A percentile compares a stretch with the other conserved stretches of the same genome.
These are phyloP conservation scores for Calcarius lapponicus DNA, from an alignment of 2,797 vertebrate species.

Conservation along the genomic window DNA sequence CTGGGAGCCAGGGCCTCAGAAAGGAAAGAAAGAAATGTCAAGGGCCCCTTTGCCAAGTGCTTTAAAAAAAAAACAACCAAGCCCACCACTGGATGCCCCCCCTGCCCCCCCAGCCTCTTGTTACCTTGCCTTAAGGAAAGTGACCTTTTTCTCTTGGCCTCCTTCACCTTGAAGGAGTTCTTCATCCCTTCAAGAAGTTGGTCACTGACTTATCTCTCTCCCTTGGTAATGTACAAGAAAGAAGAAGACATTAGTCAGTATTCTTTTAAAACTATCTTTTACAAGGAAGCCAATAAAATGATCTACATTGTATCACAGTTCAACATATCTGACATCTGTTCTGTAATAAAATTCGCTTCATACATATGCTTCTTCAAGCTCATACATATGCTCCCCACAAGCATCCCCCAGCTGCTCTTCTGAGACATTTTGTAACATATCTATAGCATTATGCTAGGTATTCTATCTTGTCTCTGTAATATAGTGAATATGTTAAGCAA, in stretches of 20 bases:
- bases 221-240: constrained; percentile 58
- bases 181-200: constrained; percentile 67
- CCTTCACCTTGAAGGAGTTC: constrained; percentile 47
- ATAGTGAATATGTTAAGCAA: neutral
- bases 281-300: constrained; percentile 59
- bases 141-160: constrained; percentile 53
- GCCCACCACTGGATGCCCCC: constrained; percentile 26
- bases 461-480: neutral
- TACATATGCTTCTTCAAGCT: constrained; percentile 63
- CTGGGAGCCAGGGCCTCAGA: constrained; percentile 29
- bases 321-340: constrained; percentile 69
- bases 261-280: constrained; percentile 54
- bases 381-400: constrained; percentile 57
- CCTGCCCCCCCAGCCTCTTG: constrained; percentile 29
- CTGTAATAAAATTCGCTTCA: constrained; percentile 68
- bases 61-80: constrained; percentile 7
- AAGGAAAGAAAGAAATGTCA: constrained; percentile 71
- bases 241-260: constrained; percentile 49
- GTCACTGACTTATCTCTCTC: constrained; percentile 61
- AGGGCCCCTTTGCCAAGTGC: constrained; percentile 54
- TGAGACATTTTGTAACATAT: neutral
- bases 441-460: neutral
- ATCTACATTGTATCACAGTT: constrained; percentile 64
- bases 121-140: constrained; percentile 74
- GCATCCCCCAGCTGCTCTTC: constrained; percentile 40